Evolutionary conservation across 2,113 vertebrate species (phyloP).

Genomic region (Lates calcarifer): DNA sequence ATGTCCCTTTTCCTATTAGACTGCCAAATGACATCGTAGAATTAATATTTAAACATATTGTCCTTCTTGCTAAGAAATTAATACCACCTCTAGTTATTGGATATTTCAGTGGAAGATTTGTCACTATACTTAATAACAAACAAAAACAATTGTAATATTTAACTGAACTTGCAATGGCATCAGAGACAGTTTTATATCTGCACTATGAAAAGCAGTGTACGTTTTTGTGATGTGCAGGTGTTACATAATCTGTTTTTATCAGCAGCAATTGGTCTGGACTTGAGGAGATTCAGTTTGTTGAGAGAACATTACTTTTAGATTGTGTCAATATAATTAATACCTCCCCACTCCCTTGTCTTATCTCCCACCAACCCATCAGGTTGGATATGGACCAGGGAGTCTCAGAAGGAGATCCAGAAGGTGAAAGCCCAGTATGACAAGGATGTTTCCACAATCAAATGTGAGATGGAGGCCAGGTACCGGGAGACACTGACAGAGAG

Average conservation of each 20-base stretch:
- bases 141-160: too few relatives aligned
- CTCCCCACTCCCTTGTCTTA: not conserved
- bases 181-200: not conserved
- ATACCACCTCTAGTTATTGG: too few relatives aligned
- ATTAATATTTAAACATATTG: not conserved
- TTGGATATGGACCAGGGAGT: constrained; percentile 98
- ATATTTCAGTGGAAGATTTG: not conserved
- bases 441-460: constrained; percentile 82
- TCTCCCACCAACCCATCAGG: constrained; percentile 78
- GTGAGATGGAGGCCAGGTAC: constrained; percentile 90
- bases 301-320: not conserved
- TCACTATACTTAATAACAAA: too few relatives aligned
- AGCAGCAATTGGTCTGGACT: not conserved
- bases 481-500: constrained; percentile 89
- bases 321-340: not conserved
- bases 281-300: not conserved
- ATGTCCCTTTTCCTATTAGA: too few relatives aligned
- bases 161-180: too few relatives aligned
- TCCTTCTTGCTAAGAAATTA: not conserved
- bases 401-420: constrained; percentile 90
- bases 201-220: not conserved
- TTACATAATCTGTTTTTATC: too few relatives aligned
- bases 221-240: not conserved
- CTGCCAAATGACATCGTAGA: too few relatives aligned
- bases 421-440: constrained; percentile 85